These are phyloP conservation scores for Python bivittatus DNA, from an alignment of 2,113 vertebrate species.

Conservation along the genomic window DNA sequence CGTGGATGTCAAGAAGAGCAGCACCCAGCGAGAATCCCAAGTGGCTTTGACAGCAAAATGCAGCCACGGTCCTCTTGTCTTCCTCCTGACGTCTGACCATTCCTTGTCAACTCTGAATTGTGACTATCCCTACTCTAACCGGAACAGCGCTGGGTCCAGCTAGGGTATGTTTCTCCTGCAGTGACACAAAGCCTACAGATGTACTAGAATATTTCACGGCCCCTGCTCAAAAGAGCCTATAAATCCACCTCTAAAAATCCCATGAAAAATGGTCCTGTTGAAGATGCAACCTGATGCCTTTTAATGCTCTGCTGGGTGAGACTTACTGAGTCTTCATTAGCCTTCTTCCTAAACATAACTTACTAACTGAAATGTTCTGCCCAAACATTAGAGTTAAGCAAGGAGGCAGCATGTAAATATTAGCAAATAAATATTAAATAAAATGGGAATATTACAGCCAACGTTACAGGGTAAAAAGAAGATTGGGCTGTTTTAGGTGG, in stretches of 20 bases:
- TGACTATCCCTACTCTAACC: accelerated
- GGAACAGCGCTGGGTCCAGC: too few species aligned
- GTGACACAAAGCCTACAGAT: not conserved
- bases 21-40: not conserved
- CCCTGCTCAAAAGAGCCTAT: not conserved
- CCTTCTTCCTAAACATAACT: not conserved
- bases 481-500: too few species aligned
- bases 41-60: not conserved
- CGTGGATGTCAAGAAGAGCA: not conserved
- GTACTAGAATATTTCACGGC: not conserved
- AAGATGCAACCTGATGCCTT: not conserved
- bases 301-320: not conserved
- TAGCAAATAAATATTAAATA: not conserved
- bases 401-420: not conserved
- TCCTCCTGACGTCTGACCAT: not conserved
- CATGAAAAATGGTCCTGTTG: not conserved
- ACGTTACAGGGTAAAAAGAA: not conserved
- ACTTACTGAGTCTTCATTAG: accelerated
- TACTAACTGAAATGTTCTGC: not conserved
- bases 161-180: not conserved
- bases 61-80: not conserved
- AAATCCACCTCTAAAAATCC: conserved; percentile 10
- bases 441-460: not conserved
- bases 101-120: not conserved
- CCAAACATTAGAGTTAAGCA: not conserved